Evolutionary conservation across 2,888 invertebrate species (phyloP), one percentile per base, ranked within the genome.

Genomic region (Phoenoteleia sp.): DNA sequence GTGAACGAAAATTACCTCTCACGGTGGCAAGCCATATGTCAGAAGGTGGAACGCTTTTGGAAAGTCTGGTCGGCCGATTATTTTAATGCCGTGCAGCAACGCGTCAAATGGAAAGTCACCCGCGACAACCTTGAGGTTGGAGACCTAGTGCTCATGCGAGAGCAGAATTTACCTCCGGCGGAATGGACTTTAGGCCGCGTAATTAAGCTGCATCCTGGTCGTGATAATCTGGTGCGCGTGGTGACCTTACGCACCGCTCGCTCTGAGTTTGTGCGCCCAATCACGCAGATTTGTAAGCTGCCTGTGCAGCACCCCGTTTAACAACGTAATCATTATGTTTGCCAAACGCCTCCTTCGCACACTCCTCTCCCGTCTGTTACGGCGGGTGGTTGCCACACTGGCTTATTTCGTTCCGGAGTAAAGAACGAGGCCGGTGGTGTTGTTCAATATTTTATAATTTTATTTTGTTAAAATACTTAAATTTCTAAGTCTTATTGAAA

Each of bases 51-150:
- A 62, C 67, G 84, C 0, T 66, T 88, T 9, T 89, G 89, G 88
- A 66, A 79, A n/a, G 27, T 81, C 0, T 89, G 89, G 87, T 29
- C 79, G 4, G 7, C 15, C 3, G 90, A 89, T 19, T 90, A 89
- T 23, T 52, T 90, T 3, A 69, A 84, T 7, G 29, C 71, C 5
- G 79, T 90, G 2, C 89, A 89, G 54, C 82, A 86, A 33, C 54
- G 88, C 2, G 13, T 58, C 0, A 88, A 89, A 54, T 89, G 89
- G 89, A 36, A 17, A 0, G 15, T 21, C 9, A 39, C 21, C 6
- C 1, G 23, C 1, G 7, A 17, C 2, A 21, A 60, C n/a, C 17
- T 60, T n/a, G 9, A 5, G 13, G 39, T 60, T 6, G 42, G 36
- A 9, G 60, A 60, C 9, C 39, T 60, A 6, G 42, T 60, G 13